A percentile compares a stretch with the other conserved stretches of the same genome.
phyloP scores from a whole-genome alignment of 1,140 invertebrate species.

The Cepaea nemoralis region DNA sequence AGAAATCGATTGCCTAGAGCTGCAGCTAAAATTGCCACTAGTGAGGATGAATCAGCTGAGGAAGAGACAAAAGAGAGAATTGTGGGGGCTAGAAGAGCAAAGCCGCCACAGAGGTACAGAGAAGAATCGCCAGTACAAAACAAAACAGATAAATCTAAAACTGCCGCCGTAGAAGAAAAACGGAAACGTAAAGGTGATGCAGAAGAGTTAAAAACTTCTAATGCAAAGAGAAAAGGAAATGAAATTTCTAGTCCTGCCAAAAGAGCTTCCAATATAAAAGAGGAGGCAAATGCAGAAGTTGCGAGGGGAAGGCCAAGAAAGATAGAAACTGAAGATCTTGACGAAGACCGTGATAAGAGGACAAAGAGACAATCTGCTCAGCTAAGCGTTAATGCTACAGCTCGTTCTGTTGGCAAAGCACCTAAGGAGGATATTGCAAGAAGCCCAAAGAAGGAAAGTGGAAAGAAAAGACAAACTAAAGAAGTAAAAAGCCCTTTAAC shows the following conservation, averaged over 20 bases:
- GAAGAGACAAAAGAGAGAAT: slow-evolving; percentile 26
- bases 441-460: slow-evolving; percentile 26
- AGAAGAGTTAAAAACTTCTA: slow-evolving; percentile 17
- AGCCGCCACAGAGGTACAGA: slow-evolving; percentile 41
- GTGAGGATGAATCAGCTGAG: slow-evolving; percentile 32
- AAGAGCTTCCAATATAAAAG: slow-evolving; percentile 42
- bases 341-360: background rate
- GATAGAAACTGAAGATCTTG: slow-evolving; percentile 40
- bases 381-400: background rate
- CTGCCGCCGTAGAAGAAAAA: background rate
- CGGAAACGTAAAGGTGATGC: slow-evolving; percentile 22
- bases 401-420: background rate
- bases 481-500: slow-evolving; percentile 7
- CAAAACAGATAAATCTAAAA: slow-evolving; percentile 40
- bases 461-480: slow-evolving; percentile 32
- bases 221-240: slow-evolving; percentile 2
- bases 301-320: slow-evolving; percentile 42
- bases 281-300: slow-evolving; percentile 9
- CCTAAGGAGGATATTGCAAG: slow-evolving; percentile 9
- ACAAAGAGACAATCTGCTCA: background rate
- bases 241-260: slow-evolving; percentile 38
- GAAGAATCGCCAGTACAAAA: slow-evolving; percentile 42
- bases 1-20: slow-evolving; percentile 22
- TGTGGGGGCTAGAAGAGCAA: slow-evolving; percentile 25
- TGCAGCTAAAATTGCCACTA: slow-evolving; percentile 23